Percentiles rank a stretch among this genome's conserved stretches.
phyloP scores from a whole-genome alignment of 2,888 invertebrate species.

The Nowickia ferox region DNA sequence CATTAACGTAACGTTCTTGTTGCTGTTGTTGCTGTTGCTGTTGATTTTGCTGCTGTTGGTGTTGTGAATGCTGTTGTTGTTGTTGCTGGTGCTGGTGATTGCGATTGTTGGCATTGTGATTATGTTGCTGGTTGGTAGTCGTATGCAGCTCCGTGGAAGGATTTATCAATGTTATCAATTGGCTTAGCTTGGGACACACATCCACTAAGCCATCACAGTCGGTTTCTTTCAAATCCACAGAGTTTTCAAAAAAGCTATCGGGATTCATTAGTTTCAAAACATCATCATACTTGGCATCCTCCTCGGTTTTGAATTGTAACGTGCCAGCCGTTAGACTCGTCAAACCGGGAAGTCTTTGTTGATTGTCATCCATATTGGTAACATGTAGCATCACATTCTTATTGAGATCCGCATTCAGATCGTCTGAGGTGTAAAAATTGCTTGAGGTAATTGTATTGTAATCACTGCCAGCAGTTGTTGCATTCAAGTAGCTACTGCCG shows the following conservation, averaged over 20 bases:
- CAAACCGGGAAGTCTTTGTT: conserved; percentile 63
- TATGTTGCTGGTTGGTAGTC: not conserved
- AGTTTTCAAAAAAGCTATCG: conserved; percentile 71
- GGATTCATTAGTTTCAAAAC: conserved; percentile 72
- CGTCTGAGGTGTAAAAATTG: conserved; percentile 65
- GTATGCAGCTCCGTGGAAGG: conserved; percentile 64
- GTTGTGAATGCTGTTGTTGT: not conserved
- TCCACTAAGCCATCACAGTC: conserved; percentile 75
- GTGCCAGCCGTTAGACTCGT: conserved; percentile 61
- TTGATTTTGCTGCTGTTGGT: conserved; percentile 13
- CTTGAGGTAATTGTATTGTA: conserved; percentile 66
- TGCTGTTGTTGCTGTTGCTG: conserved; percentile 44
- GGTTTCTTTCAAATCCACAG: conserved; percentile 69
- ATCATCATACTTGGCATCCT: conserved; percentile 59
- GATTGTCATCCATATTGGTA: conserved; percentile 63
- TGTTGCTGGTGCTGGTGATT: conserved; percentile 19
- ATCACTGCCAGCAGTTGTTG: conserved; percentile 51
- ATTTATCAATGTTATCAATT: conserved; percentile 66
- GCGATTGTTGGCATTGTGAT: conserved; percentile 19
- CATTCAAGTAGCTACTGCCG: conserved; percentile 61
- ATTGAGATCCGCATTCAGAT: conserved; percentile 64
- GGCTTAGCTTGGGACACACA: conserved; percentile 62
- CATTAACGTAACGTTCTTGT: conserved; percentile 70
- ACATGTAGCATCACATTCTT: conserved; percentile 66
- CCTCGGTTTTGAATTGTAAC: conserved; percentile 60